These are phyloP conservation scores for Xestia ashworthii DNA, from an alignment of 2,888 invertebrate genomes.

Conservation along the genomic window DNA sequence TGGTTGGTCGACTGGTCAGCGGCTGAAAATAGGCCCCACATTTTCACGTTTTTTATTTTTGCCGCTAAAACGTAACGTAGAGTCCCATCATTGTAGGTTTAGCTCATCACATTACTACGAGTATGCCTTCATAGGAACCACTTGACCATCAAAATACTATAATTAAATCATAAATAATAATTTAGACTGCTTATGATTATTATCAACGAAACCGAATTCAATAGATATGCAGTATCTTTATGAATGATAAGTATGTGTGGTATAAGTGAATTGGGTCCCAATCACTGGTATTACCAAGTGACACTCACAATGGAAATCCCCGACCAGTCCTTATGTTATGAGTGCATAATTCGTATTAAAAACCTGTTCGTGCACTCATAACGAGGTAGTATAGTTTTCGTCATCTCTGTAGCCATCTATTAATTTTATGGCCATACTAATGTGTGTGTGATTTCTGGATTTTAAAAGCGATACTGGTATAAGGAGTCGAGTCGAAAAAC, in stretches of 20 bases:
- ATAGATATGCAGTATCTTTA: conserved; percentile 35
- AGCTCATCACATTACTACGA: background rate
- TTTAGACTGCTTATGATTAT: conserved; percentile 8
- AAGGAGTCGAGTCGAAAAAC: background rate
- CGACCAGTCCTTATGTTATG: background rate
- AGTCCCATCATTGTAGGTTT: background rate
- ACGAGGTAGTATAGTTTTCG: conserved; percentile 18
- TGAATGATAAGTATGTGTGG: conserved; percentile 2
- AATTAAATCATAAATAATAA: conserved; percentile 6
- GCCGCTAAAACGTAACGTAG: too few species aligned
- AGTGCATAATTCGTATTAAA: conserved; percentile 1
- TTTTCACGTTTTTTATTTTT: background rate
- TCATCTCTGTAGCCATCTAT: background rate
- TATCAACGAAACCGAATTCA: conserved; percentile 28
- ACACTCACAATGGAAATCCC: conserved; percentile 17
- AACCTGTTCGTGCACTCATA: conserved; percentile 25
- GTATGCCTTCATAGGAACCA: background rate
- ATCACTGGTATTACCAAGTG: conserved; percentile 1
- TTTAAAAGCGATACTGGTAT: background rate
- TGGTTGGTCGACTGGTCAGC: background rate
- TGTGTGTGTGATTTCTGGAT: background rate
- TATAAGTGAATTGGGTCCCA: conserved; percentile 8
- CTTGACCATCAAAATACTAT: background rate
- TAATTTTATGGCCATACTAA: background rate
- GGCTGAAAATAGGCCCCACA: background rate